phyloP scores from a whole-genome alignment of 2,797 vertebrate species.

The Tauraco hartlaubi region DNA sequence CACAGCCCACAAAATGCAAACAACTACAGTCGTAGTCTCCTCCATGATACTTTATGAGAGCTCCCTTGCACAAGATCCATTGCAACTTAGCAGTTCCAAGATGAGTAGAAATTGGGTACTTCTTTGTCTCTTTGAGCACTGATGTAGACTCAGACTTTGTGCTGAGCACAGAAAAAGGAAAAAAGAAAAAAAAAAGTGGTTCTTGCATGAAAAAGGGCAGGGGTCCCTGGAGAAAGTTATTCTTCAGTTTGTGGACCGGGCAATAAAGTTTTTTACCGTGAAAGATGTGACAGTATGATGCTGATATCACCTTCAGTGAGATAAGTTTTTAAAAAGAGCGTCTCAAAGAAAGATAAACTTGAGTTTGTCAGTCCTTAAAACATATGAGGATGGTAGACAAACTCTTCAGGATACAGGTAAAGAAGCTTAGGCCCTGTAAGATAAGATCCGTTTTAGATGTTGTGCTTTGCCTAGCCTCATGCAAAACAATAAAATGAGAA shows the following conservation, averaged over 20 bases:
- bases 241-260: not conserved
- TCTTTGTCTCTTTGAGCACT: not conserved
- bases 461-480: not conserved
- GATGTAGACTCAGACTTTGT: not conserved
- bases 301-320: not conserved
- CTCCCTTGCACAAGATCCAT: not conserved
- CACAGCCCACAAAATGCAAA: constrained; percentile 17
- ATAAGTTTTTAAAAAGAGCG: not conserved
- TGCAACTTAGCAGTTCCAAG: not conserved
- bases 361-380: not conserved
- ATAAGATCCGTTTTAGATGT: not conserved
- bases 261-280: not conserved
- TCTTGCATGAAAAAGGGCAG: not conserved
- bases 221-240: not conserved
- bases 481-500: not conserved
- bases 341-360: not conserved
- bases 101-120: not conserved
- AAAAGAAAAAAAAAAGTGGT: too few species aligned
- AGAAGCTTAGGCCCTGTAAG: not conserved
- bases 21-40: not conserved
- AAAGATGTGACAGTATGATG: not conserved
- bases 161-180: not conserved
- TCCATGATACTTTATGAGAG: not conserved
- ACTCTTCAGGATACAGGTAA: not conserved
- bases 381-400: not conserved